Base-by-base conservation (phyloP, 2,113 vertebrate genomes). In the Bubo bubo region DNA sequence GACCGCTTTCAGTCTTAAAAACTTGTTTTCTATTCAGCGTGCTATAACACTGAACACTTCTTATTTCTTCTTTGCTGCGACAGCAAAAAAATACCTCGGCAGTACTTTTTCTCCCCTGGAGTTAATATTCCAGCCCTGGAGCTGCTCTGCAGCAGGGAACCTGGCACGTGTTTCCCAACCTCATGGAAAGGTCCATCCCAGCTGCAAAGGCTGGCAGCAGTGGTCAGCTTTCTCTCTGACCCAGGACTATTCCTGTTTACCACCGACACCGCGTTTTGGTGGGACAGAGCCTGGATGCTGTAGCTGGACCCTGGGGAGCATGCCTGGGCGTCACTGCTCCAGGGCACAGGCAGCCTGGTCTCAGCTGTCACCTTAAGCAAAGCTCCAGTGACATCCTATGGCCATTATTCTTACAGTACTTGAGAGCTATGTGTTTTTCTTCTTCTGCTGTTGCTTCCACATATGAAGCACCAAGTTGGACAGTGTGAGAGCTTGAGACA, bases 231-330 rank as follows among this genome's bases (percentile, higher is more conserved):
- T 14, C 23, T 5, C 37, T 7, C 26, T 0, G 9, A 49, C 59
- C 70, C 68, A 5, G 82, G 3, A 3, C 11, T 8, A 0, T 1
- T 7, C 22, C 67, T 0, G 0, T 4, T 15, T 19, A 5, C 14
- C 4, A 2, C 14, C 5, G 43, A 20, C 0, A 0, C 37, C 27
- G 58, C 8, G 0, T 35, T 68, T 39, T 17, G 66, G 34, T 79
- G 60, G 52, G 35, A 20, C 23, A 14, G 22, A 26, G 9, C 1
- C 63, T 30, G 79, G 74, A 2, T 5, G 32, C 59, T 49, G 79
- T 56, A n/a, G 70, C 45, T 14, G 59, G 21, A 23, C 18, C 39
- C 35, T 2, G 28, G 23, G 21, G 22, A 41, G 2, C 8, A 19
- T 26, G 53, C n/a, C 37, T 8, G 2, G 7, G 28, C 2, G 1